phyloP scores from a whole-genome alignment of 2,888 invertebrate genomes.

The Steinernema hermaphroditum region DNA sequence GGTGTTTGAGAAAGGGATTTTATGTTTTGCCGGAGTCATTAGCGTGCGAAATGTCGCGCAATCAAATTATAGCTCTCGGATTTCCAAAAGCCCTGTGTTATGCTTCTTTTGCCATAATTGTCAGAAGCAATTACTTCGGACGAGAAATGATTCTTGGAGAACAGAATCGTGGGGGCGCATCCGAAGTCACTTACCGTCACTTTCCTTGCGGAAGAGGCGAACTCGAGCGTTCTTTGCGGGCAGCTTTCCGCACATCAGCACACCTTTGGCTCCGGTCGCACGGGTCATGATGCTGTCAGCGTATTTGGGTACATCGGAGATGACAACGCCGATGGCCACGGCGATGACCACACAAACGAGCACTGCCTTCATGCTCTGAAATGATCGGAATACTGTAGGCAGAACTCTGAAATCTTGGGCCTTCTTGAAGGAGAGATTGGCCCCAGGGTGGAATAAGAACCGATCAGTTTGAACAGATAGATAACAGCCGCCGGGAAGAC shows the following conservation, averaged over 20 bases:
- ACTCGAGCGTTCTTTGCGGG: conserved; percentile 41
- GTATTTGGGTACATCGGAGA: conserved; percentile 21
- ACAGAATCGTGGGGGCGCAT: neutral
- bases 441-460: neutral
- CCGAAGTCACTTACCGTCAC: conserved; percentile 40
- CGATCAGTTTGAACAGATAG: conserved; percentile 5
- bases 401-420: neutral
- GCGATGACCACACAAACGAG: neutral
- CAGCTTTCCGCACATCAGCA: conserved; percentile 41
- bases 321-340: conserved; percentile 28
- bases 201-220: conserved; percentile 42
- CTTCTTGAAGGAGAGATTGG: conserved; percentile 1
- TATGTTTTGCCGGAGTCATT: conserved; percentile 3
- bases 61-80: conserved; percentile 11
- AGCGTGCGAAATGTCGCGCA: conserved; percentile 22
- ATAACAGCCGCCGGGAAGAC: conserved; percentile 6
- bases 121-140: neutral
- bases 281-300: conserved; percentile 42
- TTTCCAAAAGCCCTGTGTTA: neutral
- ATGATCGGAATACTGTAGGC: neutral
- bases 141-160: neutral
- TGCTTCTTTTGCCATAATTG: conserved; percentile 8
- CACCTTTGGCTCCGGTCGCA: conserved; percentile 43
- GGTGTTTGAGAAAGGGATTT: conserved; percentile 24
- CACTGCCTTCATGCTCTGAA: conserved; percentile 12